phyloP scores from a whole-genome alignment of 2,797 vertebrate genomes.

The Melanogrammus aeglefinus region DNA sequence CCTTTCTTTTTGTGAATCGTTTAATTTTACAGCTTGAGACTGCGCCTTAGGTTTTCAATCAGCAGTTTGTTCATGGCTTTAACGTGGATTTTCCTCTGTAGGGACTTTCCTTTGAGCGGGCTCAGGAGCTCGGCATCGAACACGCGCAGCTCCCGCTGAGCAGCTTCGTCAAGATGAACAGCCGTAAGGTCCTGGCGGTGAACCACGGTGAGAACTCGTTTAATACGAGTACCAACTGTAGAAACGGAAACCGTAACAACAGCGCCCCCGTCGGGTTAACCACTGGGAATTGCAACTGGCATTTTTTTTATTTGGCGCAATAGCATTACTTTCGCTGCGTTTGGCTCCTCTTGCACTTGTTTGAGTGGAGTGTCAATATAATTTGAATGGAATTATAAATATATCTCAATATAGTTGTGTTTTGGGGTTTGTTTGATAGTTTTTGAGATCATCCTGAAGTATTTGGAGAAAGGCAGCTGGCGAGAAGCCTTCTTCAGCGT shows the following conservation, averaged over 20 bases:
- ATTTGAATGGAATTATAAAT: background rate
- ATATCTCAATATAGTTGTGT: background rate
- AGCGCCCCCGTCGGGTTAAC: background rate
- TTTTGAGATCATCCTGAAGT: constrained; percentile 94
- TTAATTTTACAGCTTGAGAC: background rate
- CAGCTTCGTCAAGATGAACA: constrained; percentile 97
- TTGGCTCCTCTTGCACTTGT: background rate
- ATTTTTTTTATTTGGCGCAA: background rate
- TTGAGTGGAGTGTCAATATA: background rate
- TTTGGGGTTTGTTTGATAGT: constrained; percentile 72
- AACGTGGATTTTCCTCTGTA: constrained; percentile 29
- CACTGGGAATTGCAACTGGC: background rate
- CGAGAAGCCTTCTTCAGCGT: constrained; percentile 93
- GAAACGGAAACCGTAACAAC: background rate
- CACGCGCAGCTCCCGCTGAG: constrained; percentile 93
- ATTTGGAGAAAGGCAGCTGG: constrained; percentile 89
- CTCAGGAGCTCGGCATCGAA: constrained; percentile 82
- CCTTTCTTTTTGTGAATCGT: background rate
- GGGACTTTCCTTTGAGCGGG: constrained; percentile 84
- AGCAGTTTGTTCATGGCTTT: background rate
- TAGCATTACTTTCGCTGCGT: too few relatives aligned
- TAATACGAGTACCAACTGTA: background rate
- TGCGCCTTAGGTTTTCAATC: background rate
- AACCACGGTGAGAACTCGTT: constrained; percentile 85
- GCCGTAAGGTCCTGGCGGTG: constrained; percentile 92